Evolutionary conservation across 2,888 invertebrate species (phyloP).

Genomic region (Xanthorhoe designata): DNA sequence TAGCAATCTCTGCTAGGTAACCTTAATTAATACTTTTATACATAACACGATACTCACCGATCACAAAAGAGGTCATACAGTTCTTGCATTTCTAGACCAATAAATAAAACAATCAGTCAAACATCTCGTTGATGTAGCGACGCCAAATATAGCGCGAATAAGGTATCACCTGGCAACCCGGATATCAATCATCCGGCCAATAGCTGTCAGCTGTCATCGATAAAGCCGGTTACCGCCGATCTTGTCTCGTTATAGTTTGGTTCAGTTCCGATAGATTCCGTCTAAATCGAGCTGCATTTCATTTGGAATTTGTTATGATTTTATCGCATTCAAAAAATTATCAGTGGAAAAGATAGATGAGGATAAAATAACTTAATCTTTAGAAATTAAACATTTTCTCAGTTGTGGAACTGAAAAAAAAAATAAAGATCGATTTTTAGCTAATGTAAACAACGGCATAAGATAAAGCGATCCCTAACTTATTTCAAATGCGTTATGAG

Average conservation of each 20-base stretch:
- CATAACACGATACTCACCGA: not conserved
- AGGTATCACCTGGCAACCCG: slow-evolving; percentile 47
- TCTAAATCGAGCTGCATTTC: slow-evolving; percentile 12
- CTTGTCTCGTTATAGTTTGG: slow-evolving; percentile 32
- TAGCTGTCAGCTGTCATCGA: slow-evolving; percentile 59
- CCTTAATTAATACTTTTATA: not conserved
- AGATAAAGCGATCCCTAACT: no score
- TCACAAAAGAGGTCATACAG: not conserved
- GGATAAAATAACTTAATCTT: no score
- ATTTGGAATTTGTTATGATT: not conserved
- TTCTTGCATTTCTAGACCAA: no score
- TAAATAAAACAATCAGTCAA: slow-evolving; percentile 1
- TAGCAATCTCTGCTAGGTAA: no score
- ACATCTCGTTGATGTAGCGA: not conserved
- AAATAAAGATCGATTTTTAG: no score
- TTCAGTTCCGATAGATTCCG: slow-evolving; percentile 21
- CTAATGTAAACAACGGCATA: no score
- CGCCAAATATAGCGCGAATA: slow-evolving; percentile 27
- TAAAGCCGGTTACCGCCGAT: slow-evolving; percentile 34
- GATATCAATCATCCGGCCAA: slow-evolving; percentile 64
- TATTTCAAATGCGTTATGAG: no score
- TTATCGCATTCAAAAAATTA: not conserved
- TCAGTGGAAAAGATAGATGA: no score
- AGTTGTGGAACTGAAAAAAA: no score
- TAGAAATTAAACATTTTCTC: no score